Conservation (phyloP, 2,797 vertebrate species). For the Oophaga sylvatica region DNA sequence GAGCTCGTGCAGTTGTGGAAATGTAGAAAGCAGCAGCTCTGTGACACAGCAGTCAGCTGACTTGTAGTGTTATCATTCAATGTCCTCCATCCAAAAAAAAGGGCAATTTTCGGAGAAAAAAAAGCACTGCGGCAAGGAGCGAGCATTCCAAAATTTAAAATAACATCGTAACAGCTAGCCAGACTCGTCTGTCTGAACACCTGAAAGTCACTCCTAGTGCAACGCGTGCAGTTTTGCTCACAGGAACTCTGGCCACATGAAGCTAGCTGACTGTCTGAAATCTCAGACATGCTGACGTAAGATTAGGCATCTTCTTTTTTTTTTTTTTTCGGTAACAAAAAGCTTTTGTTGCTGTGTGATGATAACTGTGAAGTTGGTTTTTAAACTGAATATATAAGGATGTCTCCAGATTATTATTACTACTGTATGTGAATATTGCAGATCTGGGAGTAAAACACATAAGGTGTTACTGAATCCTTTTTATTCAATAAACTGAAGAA, state of each 20-base stretch:
- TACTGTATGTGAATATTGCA: not conserved
- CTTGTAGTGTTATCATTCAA: slow-evolving; percentile 79
- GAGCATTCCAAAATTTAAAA: slow-evolving; percentile 59
- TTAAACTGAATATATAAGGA: slow-evolving; percentile 37
- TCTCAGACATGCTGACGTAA: slow-evolving; percentile 63
- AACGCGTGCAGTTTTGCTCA: slow-evolving; percentile 59
- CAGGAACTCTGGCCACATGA: slow-evolving; percentile 63
- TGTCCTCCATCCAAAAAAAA: slow-evolving; percentile 75
- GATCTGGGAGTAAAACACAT: not conserved
- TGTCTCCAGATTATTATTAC: slow-evolving; percentile 5
- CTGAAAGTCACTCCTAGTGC: slow-evolving; percentile 60
- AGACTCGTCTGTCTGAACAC: not conserved
- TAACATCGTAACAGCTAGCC: slow-evolving; percentile 26
- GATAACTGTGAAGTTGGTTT: slow-evolving; percentile 54
- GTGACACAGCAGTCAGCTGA: slow-evolving; percentile 84
- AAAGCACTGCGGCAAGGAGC: slow-evolving; percentile 70
- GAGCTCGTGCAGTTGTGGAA: slow-evolving; percentile 78
- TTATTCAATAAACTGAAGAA: not conserved
- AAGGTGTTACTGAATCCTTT: not conserved
- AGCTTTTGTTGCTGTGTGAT: slow-evolving; percentile 57
- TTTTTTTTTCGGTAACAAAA: slow-evolving; percentile 56
- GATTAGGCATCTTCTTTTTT: slow-evolving; percentile 61
- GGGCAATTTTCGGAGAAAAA: slow-evolving; percentile 68
- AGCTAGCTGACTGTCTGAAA: slow-evolving; percentile 63
- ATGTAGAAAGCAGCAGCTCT: slow-evolving; percentile 79